phyloP scores from a whole-genome alignment of 2,113 vertebrate species.

The Tinamus guttatus region DNA sequence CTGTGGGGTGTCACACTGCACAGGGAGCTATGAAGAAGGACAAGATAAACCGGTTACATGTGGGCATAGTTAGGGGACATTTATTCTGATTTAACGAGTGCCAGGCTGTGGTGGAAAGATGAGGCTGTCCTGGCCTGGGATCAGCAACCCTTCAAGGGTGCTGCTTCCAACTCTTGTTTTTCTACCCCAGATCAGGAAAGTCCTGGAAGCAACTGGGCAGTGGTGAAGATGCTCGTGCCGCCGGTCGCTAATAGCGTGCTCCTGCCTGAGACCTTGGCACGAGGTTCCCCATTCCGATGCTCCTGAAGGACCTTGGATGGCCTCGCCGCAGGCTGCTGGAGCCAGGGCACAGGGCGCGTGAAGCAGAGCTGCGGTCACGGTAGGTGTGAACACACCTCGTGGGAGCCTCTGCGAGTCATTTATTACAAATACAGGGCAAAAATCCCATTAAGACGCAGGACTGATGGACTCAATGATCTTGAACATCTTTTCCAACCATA shows the following conservation, averaged over 20 bases:
- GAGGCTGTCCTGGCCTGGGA: neutral
- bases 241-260: too few species aligned
- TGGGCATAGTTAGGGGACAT: neutral
- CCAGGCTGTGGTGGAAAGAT: neutral
- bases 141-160: neutral
- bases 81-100: neutral
- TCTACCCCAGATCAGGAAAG: neutral
- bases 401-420: neutral
- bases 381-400: neutral
- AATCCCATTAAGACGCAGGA: neutral
- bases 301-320: neutral
- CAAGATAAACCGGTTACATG: neutral
- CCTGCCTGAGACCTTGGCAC: too few species aligned
- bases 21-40: neutral
- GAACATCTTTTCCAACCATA: too few species aligned
- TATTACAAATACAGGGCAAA: accelerated
- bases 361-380: accelerated
- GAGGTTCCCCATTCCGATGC: neutral
- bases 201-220: neutral
- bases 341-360: neutral
- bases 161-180: neutral
- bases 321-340: accelerated
- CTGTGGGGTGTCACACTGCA: neutral
- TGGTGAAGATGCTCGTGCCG: neutral
- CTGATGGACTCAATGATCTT: too few species aligned